phyloP scores from a whole-genome alignment of 2,113 vertebrate species.

The Pseudois nayaur region DNA sequence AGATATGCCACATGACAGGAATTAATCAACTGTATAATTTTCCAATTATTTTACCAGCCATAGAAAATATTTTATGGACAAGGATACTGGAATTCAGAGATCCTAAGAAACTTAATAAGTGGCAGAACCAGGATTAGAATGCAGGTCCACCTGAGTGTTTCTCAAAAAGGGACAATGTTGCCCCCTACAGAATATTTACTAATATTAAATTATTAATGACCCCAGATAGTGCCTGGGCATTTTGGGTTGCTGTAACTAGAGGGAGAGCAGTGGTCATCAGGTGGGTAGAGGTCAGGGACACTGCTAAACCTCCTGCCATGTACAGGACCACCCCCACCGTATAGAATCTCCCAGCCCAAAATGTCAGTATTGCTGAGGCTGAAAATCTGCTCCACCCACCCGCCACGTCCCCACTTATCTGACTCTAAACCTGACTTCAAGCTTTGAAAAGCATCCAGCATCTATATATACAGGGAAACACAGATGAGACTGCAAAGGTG shows the following conservation, averaged over 20 bases:
- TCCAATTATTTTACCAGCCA: neutral
- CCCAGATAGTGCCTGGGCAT: neutral
- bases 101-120: neutral
- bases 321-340: no score
- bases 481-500: neutral
- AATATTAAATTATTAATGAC: neutral
- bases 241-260: neutral
- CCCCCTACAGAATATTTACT: neutral
- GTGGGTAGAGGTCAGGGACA: neutral
- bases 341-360: neutral
- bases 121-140: neutral
- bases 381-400: neutral
- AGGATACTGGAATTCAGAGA: neutral
- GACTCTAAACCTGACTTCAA: neutral
- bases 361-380: neutral
- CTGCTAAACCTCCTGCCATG: neutral
- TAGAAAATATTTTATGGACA: neutral
- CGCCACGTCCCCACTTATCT: rapidly evolving
- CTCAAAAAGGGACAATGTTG: neutral
- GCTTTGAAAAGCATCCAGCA: neutral
- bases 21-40: neutral
- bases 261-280: neutral
- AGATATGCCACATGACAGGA: neutral
- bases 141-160: neutral
- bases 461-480: neutral